phyloP scores from a whole-genome alignment of 2,888 invertebrate species.

The Hemithea aestivaria region DNA sequence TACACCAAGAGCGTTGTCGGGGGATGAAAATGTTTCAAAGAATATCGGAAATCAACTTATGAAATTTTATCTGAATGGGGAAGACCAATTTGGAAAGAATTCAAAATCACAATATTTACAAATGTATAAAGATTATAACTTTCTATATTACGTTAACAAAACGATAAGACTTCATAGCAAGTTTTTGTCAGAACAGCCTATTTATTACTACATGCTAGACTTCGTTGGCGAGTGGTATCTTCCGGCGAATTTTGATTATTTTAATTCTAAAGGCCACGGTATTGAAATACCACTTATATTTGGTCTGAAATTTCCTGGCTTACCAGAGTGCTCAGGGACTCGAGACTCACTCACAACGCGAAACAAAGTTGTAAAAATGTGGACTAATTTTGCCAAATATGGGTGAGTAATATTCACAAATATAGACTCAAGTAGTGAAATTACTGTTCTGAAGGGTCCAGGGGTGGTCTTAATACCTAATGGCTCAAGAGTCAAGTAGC shows the following conservation, averaged over 20 bases:
- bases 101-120: constrained; percentile 56
- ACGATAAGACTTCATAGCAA: constrained; percentile 51
- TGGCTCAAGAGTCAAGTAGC: no score
- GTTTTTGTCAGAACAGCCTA: constrained; percentile 44
- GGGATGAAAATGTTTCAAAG: constrained; percentile 40
- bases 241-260: constrained; percentile 40
- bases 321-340: constrained; percentile 46
- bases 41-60: constrained; percentile 51
- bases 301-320: constrained; percentile 37
- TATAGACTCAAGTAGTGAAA: no score
- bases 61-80: constrained; percentile 54
- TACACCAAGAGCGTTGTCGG: constrained; percentile 49
- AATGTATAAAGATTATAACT: constrained; percentile 58
- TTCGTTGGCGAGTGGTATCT: constrained; percentile 54
- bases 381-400: constrained; percentile 72
- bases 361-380: constrained; percentile 57
- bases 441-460: no score
- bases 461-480: no score
- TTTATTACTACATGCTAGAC: constrained; percentile 59
- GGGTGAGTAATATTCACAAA: constrained; percentile 62
- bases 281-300: constrained; percentile 60
- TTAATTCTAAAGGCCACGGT: constrained; percentile 52
- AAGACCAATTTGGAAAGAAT: constrained; percentile 43
- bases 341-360: constrained; percentile 54
- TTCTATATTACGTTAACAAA: constrained; percentile 57